A percentile compares a stretch with the other conserved stretches of the same genome.
Conservation (phyloP, 2,888 invertebrate genomes). For the Cheiracanthium punctorium region DNA sequence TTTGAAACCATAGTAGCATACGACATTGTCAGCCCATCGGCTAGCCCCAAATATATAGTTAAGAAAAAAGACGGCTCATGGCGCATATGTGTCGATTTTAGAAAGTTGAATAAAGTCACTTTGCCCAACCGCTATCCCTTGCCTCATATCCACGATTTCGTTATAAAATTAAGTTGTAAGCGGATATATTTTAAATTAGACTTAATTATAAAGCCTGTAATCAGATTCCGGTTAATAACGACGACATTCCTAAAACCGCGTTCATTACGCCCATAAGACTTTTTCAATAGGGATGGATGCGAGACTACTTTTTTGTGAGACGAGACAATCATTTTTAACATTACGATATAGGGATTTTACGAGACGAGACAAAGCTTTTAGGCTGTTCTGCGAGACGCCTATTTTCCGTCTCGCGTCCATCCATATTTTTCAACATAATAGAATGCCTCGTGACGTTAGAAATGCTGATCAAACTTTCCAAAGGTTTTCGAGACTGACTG, state of each 20-base stretch:
- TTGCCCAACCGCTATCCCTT: background rate
- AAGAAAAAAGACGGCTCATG: background rate
- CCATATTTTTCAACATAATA: no score
- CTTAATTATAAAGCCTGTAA: background rate
- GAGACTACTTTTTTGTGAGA: no score
- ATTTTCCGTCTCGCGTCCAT: no score
- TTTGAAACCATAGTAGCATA: no score
- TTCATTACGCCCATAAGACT: conserved; percentile 75
- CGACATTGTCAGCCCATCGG: background rate
- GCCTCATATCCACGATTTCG: background rate
- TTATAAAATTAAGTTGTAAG: background rate
- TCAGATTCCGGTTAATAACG: background rate
- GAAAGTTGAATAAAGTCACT: background rate
- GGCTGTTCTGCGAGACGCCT: no score
- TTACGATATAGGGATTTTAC: no score
- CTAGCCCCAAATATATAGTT: background rate
- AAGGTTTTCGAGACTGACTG: no score
- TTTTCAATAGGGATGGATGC: conserved; percentile 73
- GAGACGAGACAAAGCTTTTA: no score
- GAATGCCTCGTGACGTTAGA: no score
- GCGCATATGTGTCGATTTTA: background rate
- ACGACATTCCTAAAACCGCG: conserved; percentile 68
- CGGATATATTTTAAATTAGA: background rate
- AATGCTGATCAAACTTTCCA: no score
- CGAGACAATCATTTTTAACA: no score